A percentile compares a stretch with the other conserved stretches of the same genome.
Conservation (phyloP, 2,113 vertebrate genomes). For the Capreolus pygargus region DNA sequence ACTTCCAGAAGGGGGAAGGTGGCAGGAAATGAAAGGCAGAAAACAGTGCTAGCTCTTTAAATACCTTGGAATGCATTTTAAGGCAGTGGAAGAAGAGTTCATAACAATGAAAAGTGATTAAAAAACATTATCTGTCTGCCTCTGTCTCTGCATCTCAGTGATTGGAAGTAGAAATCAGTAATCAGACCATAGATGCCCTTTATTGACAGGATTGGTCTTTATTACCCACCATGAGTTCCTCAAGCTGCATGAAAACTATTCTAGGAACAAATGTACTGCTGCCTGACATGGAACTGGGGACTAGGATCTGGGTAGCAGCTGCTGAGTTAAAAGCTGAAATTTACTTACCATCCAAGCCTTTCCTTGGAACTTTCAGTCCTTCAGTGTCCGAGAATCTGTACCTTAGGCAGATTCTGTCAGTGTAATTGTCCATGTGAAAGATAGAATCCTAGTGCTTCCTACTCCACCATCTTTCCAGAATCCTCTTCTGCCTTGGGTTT, state of each 20-base stretch:
- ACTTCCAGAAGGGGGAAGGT: neutral
- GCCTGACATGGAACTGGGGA: neutral
- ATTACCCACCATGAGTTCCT: neutral
- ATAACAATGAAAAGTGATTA: neutral
- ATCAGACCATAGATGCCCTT: neutral
- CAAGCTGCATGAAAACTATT: neutral
- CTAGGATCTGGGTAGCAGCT: neutral
- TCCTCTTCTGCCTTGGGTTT: neutral
- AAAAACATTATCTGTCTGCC: neutral
- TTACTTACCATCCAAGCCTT: neutral
- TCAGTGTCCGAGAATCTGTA: neutral
- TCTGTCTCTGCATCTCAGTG: neutral
- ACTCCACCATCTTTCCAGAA: neutral
- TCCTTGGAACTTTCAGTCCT: neutral
- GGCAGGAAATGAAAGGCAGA: neutral
- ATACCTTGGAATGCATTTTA: neutral
- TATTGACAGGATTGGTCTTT: neutral
- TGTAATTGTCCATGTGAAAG: neutral
- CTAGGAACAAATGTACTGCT: neutral
- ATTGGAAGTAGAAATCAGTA: neutral
- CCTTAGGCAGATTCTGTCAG: neutral
- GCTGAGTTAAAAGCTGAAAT: neutral
- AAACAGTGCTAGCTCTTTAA: neutral
- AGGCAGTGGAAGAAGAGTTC: neutral
- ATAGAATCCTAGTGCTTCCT: neutral